These are phyloP conservation scores for Andinoacara biseriatus DNA, from an alignment of 2,113 vertebrate species.

Conservation along the genomic window DNA sequence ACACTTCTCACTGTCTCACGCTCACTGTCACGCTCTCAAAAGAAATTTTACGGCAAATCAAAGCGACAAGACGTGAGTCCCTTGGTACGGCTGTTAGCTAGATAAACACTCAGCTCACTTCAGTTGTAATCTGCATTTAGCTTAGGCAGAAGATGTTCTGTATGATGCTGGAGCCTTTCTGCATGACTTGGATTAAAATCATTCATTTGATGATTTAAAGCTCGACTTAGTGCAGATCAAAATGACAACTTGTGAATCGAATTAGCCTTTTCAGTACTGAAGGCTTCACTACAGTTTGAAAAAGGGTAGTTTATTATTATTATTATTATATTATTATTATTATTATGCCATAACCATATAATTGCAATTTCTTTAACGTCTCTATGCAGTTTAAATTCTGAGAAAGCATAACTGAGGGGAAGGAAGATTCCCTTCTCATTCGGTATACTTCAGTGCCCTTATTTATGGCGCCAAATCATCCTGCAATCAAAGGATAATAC, in stretches of 20 bases:
- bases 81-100: slow-evolving; percentile 33
- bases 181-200: slow-evolving; percentile 42
- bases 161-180: slow-evolving; percentile 15
- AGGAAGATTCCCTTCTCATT: background rate
- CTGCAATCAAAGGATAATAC: background rate
- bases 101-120: slow-evolving; percentile 57
- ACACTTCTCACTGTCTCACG: slow-evolving; percentile 66
- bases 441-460: background rate
- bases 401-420: background rate
- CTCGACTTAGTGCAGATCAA: slow-evolving; percentile 11
- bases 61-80: slow-evolving; percentile 56
- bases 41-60: slow-evolving; percentile 64
- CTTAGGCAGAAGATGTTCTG: slow-evolving; percentile 26
- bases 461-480: slow-evolving; percentile 3
- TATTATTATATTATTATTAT: background rate
- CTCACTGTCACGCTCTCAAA: slow-evolving; percentile 63
- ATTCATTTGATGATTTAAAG: slow-evolving; percentile 50
- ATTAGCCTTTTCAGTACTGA: slow-evolving; percentile 38
- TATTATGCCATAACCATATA: slow-evolving; percentile 16
- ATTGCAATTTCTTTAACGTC: background rate
- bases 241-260: slow-evolving; percentile 22
- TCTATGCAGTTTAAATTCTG: background rate
- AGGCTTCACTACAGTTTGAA: slow-evolving; percentile 13
- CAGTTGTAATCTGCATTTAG: slow-evolving; percentile 60
- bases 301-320: background rate